Percentiles rank a stretch among this genome's conserved stretches.
Evolutionary conservation across 1,140 invertebrate genomes (phyloP).

Genomic region (Aporrectodea caliginosa): DNA sequence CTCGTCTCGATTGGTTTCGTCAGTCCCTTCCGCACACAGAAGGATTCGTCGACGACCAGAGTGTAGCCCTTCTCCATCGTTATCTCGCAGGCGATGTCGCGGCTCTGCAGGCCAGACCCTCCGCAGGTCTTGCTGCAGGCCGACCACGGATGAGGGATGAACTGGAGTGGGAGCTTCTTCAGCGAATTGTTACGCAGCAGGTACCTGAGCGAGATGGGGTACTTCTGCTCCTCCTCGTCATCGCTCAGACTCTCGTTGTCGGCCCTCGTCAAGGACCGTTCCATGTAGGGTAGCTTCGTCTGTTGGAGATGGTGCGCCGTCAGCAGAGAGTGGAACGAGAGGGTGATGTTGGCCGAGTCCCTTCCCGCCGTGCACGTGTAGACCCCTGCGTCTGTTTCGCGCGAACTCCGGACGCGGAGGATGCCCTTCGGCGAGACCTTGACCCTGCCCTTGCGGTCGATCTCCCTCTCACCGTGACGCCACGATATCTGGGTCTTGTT

Average conservation of each 20-base stretch:
- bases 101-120: slow-evolving; percentile 62
- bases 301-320: neutral
- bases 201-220: neutral
- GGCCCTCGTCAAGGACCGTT: slow-evolving; percentile 62
- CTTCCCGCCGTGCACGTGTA: slow-evolving; percentile 68
- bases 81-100: slow-evolving; percentile 69
- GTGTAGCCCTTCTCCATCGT: slow-evolving; percentile 59
- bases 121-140: slow-evolving; percentile 9
- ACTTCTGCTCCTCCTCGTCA: slow-evolving; percentile 12
- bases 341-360: slow-evolving; percentile 42
- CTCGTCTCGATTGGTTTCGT: slow-evolving; percentile 63
- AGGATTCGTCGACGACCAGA: slow-evolving; percentile 62
- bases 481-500: neutral
- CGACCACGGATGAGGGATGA: neutral
- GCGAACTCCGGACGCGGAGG: slow-evolving; percentile 72
- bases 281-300: neutral
- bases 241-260: neutral
- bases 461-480: neutral
- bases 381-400: slow-evolving; percentile 70
- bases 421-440: slow-evolving; percentile 77
- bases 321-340: slow-evolving; percentile 35
- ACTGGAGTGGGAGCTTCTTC: neutral
- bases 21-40: slow-evolving; percentile 69
- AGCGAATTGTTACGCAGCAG: neutral
- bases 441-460: neutral